These are phyloP conservation scores for Dasysyrphus albostriatus DNA, from an alignment of 2,888 invertebrate species.

Conservation along the genomic window DNA sequence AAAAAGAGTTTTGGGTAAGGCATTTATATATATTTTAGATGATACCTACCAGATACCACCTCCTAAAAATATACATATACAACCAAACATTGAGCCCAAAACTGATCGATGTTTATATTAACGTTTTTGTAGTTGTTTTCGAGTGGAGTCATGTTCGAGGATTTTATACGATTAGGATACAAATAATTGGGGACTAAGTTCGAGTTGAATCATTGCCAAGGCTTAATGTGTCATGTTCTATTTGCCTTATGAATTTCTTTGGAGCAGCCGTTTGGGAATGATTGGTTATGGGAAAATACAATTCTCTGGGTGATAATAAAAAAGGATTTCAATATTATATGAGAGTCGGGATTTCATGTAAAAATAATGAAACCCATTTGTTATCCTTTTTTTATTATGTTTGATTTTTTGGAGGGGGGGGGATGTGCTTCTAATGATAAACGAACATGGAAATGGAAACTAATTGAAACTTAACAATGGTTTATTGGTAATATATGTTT, in stretches of 20 bases:
- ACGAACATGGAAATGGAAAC: constrained; percentile 7
- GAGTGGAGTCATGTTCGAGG: constrained; percentile 61
- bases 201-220: constrained; percentile 46
- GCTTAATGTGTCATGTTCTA: constrained; percentile 61
- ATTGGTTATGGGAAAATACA: background rate
- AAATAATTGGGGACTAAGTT: constrained; percentile 68
- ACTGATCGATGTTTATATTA: constrained; percentile 34
- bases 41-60: background rate
- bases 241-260: constrained; percentile 44
- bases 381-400: background rate
- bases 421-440: constrained; percentile 11
- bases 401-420: background rate
- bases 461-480: constrained; percentile 17
- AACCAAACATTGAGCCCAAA: background rate
- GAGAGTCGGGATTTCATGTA: constrained; percentile 14
- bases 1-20: background rate
- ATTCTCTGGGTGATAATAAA: constrained; percentile 28
- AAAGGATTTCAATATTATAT: constrained; percentile 22
- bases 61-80: background rate
- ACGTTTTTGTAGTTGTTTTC: constrained; percentile 11
- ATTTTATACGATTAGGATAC: constrained; percentile 61
- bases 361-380: constrained; percentile 25
- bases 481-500: constrained; percentile 7
- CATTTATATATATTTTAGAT: background rate
- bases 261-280: background rate